Evolutionary conservation across 1,140 invertebrate genomes (phyloP).

Genomic region (Belonocnema kinseyi): DNA sequence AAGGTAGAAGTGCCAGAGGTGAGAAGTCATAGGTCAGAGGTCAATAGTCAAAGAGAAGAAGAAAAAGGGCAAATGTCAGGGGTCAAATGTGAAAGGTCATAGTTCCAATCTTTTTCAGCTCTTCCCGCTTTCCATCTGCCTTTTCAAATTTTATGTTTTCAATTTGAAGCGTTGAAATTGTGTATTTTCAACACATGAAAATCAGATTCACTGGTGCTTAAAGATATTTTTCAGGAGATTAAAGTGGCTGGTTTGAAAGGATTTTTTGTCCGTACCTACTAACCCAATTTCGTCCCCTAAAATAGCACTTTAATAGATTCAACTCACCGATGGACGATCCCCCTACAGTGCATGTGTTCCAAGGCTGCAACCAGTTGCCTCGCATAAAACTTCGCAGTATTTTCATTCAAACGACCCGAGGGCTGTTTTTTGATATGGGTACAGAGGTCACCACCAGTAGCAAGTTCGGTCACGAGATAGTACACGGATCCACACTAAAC

Average conservation of each 20-base stretch:
- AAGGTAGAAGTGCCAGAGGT: no score
- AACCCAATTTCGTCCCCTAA: neutral
- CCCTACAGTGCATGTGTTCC: slow-evolving; percentile 81
- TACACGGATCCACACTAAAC: slow-evolving; percentile 78
- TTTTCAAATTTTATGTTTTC: no score
- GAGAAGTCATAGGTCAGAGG: no score
- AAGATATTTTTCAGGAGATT: neutral
- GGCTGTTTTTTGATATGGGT: slow-evolving; percentile 79
- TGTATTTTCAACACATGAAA: no score
- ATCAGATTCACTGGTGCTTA: no score
- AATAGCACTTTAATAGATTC: neutral
- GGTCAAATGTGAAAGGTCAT: no score
- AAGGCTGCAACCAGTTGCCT: slow-evolving; percentile 82
- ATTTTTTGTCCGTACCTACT: neutral
- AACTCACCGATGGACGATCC: slow-evolving; percentile 82
- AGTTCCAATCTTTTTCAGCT: no score
- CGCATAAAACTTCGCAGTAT: slow-evolving; percentile 76
- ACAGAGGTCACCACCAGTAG: slow-evolving; percentile 81
- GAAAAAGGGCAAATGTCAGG: no score
- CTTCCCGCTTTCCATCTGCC: no score
- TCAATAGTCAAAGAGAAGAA: no score
- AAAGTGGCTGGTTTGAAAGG: neutral
- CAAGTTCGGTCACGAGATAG: slow-evolving; percentile 82
- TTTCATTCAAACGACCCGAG: slow-evolving; percentile 78
- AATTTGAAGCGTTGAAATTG: no score